Evolutionary conservation across 2,888 invertebrate genomes (phyloP), one percentile per base, ranked within the genome.

Genomic region (Platerodrilus igneus): DNA sequence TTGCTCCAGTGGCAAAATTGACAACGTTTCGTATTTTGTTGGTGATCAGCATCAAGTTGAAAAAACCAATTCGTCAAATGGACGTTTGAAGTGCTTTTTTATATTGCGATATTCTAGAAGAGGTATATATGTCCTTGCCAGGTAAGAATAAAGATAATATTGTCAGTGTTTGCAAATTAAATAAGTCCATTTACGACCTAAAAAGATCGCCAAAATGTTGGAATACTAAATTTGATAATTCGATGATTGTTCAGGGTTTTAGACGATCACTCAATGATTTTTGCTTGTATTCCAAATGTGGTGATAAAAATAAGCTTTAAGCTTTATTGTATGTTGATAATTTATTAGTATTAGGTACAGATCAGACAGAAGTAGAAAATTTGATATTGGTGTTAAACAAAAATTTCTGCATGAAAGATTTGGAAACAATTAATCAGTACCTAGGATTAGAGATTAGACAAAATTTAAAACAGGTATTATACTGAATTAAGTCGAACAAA

Each of bases 311-410:
- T 14, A 45, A 40, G 30, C 11, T 40, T 8, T 50, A 28, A 27
- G 14, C 48, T 19, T 33, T 47, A 13, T 9, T 50, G 11, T 52
- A 48, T 29, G 50, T 51, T 6, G 49, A 51, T 33, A 50, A 51
- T 37, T 21, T 51, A 10, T 17, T 49, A 15, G 42, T 52, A 20
- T 17, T 43, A 26, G 39, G 49, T 9, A 44, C 49, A n/a, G 29
- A 40, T 33, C 5, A 20, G 8, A 19, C 32, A 3, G 46, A 40
- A 41, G 29, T 52, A 11, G 18, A 33, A 6, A 35, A 36, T 7
- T 11, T 52, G 17, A 53, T 50, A 37, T 29, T 4, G 7, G 25
- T 10, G 15, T 32, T 45, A 8, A 35, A 37, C 23, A 16, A 37
- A 19, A 20, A 37, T n/a, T 37, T 37, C 30, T 4, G 13, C 8